Base-by-base conservation (phyloP, 2,888 invertebrate species). In the Tyria jacobaeae region DNA sequence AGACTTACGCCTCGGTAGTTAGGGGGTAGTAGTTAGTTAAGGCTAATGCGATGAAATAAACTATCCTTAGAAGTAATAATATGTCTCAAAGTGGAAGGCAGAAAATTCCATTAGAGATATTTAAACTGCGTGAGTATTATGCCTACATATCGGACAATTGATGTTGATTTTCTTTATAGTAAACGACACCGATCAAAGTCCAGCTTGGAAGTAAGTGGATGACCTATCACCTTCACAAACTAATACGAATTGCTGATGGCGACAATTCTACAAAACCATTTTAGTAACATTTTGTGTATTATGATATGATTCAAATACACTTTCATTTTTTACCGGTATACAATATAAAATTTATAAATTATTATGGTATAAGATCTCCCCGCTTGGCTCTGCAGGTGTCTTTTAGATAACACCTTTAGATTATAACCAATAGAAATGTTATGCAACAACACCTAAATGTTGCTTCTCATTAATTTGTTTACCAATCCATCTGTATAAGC, bases 131-230 rank as follows among this genome's bases (percentile, higher is more conserved):
- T 35, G 47, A 34, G 3, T 24, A 55, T 74, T 70, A 66, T 67
- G 68, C 48, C 57, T 68, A 72, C 66, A 59, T 62, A 47, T 27
- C 61, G 49, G 71, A 83, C 85, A 86, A 85, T 84, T 82, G 83
- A 80, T 83, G 84, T 85, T 83, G 79, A 82, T 83, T 74, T 77
- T 79, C 73, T 75, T 71, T 63, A 71, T 65, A 70, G 55, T 66
- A 73, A 71, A 65, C 62, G 69, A 67, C 68, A 76, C 75, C 66
- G 71, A 57, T 27, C 86, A 85, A 86, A 86, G 86, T 86, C 82
- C 86, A 70, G 44, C 51, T 10, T 54, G 66, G 61, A 56, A 63
- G 60, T 55, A 47, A 70, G 76, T 80, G 73, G 78, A 75, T 77
- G 79, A 79, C 79, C 81, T 78, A 70, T 64, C 58, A 53, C 66